A percentile compares a stretch with the other conserved stretches of the same genome.
Evolutionary conservation across 2,113 vertebrate genomes (phyloP).

Genomic region (Lanius collurio): DNA sequence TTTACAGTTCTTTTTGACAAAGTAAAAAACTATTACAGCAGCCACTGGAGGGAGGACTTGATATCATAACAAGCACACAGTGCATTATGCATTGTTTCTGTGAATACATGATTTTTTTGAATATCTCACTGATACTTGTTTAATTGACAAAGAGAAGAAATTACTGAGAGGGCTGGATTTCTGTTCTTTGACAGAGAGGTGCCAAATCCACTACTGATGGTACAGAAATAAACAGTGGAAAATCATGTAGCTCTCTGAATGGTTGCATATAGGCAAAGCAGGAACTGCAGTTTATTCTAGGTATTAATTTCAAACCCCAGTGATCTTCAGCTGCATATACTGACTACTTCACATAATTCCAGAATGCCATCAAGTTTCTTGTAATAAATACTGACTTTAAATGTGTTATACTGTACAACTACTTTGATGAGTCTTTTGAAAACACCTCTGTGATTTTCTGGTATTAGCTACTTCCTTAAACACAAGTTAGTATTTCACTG

Average conservation of each 20-base stretch:
- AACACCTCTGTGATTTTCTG: neutral
- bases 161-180: slow-evolving; percentile 15
- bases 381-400: neutral
- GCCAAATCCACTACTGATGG: slow-evolving; percentile 13
- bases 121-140: slow-evolving; percentile 32
- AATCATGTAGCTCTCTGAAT: slow-evolving; percentile 7
- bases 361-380: neutral
- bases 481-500: neutral
- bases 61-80: slow-evolving; percentile 36
- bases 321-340: neutral
- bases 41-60: slow-evolving; percentile 68
- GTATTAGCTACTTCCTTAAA: neutral
- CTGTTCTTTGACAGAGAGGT: slow-evolving; percentile 37
- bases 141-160: slow-evolving; percentile 61
- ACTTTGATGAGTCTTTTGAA: neutral
- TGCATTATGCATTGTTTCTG: slow-evolving; percentile 18
- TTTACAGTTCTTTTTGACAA: neutral
- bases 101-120: slow-evolving; percentile 45
- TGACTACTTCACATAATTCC: neutral
- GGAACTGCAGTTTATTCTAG: neutral
- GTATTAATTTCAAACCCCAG: neutral
- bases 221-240: slow-evolving; percentile 37
- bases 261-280: neutral
- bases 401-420: neutral
- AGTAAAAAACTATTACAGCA: slow-evolving; percentile 44